These are phyloP conservation scores for Tretioscincus oriximinensis DNA, from an alignment of 2,113 vertebrate genomes.

Conservation along the genomic window DNA sequence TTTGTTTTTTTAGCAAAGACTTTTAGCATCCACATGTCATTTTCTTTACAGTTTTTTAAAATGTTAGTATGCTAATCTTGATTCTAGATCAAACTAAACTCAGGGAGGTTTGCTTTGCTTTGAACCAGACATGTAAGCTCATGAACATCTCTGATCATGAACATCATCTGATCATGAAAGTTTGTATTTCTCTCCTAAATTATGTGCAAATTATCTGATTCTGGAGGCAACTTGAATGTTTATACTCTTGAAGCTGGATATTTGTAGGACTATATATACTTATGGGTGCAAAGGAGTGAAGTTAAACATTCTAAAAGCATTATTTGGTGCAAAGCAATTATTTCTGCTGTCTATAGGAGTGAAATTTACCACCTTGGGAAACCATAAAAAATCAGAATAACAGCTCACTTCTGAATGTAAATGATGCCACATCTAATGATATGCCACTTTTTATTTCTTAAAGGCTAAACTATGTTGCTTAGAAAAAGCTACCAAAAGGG, in stretches of 20 bases:
- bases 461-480: background rate
- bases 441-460: background rate
- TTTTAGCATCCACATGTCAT: too few relatives aligned
- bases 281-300: slow-evolving; percentile 19
- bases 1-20: too few relatives aligned
- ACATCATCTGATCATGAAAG: slow-evolving; percentile 17
- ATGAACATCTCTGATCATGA: background rate
- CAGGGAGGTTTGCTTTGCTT: too few relatives aligned
- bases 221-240: slow-evolving; percentile 2
- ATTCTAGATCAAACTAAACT: too few relatives aligned
- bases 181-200: background rate
- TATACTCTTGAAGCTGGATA: slow-evolving; percentile 10
- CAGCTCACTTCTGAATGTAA: slow-evolving; percentile 3
- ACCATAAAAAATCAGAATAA: slow-evolving; percentile 30
- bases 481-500: background rate
- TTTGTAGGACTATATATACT: slow-evolving; percentile 22
- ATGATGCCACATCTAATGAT: slow-evolving; percentile 14
- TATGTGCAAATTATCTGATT: slow-evolving; percentile 27
- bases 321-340: slow-evolving; percentile 25
- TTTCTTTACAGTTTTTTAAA: too few relatives aligned
- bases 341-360: slow-evolving; percentile 27
- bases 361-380: slow-evolving; percentile 31
- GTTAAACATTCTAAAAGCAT: slow-evolving; percentile 24
- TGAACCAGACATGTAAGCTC: too few relatives aligned
- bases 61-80: too few relatives aligned